Evolutionary conservation across 2,888 invertebrate genomes (phyloP), one percentile per base, ranked within the genome.

Genomic region (Morpho helenor): DNA sequence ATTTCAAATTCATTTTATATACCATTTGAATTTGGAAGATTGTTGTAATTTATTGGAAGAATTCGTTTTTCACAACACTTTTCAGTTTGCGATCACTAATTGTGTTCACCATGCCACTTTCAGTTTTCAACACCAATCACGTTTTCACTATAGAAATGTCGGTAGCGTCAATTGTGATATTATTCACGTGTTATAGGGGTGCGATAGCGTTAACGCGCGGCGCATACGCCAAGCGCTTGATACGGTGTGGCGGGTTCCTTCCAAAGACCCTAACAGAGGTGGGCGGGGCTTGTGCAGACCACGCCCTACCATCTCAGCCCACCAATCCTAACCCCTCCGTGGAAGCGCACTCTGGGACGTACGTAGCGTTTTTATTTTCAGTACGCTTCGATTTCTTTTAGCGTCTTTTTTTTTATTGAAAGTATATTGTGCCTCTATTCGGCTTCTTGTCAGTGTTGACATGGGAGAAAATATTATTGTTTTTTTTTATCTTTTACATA

Each of bases 221-320:
- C 88, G 88, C 87, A 73, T 76, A 76, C 84, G 79, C 74, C 88
- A 73, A 86, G 87, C 89, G 91, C 89, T 84, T 78, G 84, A 76
- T 82, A 81, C 83, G 82, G 84, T 88, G 85, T 89, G 87, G 75
- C 71, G 74, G 75, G 80, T 73, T 72, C 70, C 71, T 73, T 76
- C 68, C 71, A 67, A 66, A 78, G 80, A 80, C 80, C 86, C 84
- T 83, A 81, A 73, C 82, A 63, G 81, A 68, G 74, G 76, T 73
- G 80, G 91, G 91, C 77, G 87, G 82, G 70, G 79, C 80, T 65
- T 60, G 46, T 48, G 39, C 48, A 70, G 64, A 71, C 85, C 82
- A 79, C 90, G 86, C 88, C 89, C 68, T 66, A 70, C 68, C 67
- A 73, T 74, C 70, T 62, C 58, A 52, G 58, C 61, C 64, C 7